Evolutionary conservation across 2,113 vertebrate species (phyloP), one percentile per base, ranked within the genome.

Genomic region (Lucifuga dentata): DNA sequence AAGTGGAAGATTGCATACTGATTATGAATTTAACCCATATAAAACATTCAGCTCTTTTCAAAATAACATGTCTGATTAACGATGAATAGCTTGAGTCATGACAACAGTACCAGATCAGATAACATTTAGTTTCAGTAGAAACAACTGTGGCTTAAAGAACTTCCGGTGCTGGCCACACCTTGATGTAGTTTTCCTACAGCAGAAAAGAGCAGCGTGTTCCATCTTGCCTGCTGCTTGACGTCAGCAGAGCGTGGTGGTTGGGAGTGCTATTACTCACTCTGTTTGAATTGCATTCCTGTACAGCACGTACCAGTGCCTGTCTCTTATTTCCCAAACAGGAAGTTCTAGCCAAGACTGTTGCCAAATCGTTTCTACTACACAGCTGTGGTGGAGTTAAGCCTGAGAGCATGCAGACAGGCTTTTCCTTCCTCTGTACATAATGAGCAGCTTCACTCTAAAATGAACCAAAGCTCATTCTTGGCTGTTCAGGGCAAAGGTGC

Each of bases 251-350:
- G 44, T 36, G 35, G 66, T 73, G 71, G 80, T 59, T 70, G 68
- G 88, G 89, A 92, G 91, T 84, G 85, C 86, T 85, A 73, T 93
- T 90, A 93, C 83, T 93, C 93, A 93, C 66, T 44, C 39, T 62
- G 72, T 79, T 68, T 69, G 79, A 83, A 58, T 65, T 46, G 64
- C 90, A 92, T 92, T 92, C 89, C 84, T 85, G 62, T 77, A 76
- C 66, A 79, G 36, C 68, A 53, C 72, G 85, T 86, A 83, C 81
- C 64, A 86, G 64, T 46, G 56, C 49, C 45, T 71, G 64, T 75
- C 65, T 75, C 73, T 64, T 32, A 49, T 86, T 83, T 76, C 70
- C 76, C 78, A 85, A 88, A 86, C 86, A 84, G 80, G 87, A 90
- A 89, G 89, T 77, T 39, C 68, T 16, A 32, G 76, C 76, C 76